Base-by-base conservation (phyloP, 2,888 invertebrate species). In the Eristalis tenax region DNA sequence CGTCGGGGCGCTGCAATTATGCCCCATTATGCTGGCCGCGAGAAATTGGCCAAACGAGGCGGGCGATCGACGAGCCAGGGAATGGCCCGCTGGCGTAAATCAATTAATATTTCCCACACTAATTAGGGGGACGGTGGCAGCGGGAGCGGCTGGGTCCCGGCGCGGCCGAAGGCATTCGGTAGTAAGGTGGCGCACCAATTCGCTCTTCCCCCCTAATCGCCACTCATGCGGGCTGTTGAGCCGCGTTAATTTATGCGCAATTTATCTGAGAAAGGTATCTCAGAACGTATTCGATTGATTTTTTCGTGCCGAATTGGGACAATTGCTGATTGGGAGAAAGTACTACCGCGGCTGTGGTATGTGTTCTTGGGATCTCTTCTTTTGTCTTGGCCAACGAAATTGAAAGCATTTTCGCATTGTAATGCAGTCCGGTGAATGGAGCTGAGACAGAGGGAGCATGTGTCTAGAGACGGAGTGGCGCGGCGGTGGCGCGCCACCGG, bases 281-380 rank as follows among this genome's bases (percentile, higher is more conserved):
- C 65, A 66, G 70, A 64, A 70, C 40, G 64, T 57, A 70, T 64
- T 71, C 59, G 79, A 79, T 79, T 79, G 79, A 79, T 73, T 73
- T 79, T 71, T 79, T 66, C 26, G 1, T 66, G 15, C 43, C 71
- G 71, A 79, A 79, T 66, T 66, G 79, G 79, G 79, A 79, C 79
- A 79, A 59, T 79, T 73, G 65, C 73, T 79, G 79, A 79, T 66
- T 73, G 71, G 35, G 79, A 73, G 71, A 79, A 73, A 73, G 71
- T 79, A 73, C 65, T 61, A 22, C n/a, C 13, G 23, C 26, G 50
- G 10, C n/a, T 40, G 38, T 28, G 57, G 11, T 56, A 22, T 26
- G 18, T 59, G 22, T 26, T 50, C 28, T 28, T 35, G 69, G 26
- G 56, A 35, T 68, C 61, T 28, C 61, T 40, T 76, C 78, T 71